These are phyloP conservation scores for Sciurus carolinensis DNA, from an alignment of 2,797 vertebrate genomes.

Conservation along the genomic window DNA sequence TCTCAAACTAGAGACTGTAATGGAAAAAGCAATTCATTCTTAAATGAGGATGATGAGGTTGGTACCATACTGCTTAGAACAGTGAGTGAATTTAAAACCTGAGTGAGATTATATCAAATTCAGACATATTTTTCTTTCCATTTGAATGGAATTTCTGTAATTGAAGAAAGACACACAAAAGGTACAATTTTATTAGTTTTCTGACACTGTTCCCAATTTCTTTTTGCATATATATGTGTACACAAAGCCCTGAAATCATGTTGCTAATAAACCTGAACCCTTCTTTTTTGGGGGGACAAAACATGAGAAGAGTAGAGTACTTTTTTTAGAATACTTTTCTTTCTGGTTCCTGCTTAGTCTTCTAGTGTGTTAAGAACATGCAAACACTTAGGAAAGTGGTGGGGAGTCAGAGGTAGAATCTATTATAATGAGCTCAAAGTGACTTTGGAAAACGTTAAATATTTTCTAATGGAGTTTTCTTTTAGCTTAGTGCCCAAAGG, in stretches of 20 bases:
- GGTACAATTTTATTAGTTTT: conserved; percentile 68
- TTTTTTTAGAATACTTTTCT: conserved; percentile 25
- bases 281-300: not conserved
- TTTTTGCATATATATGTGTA: not conserved
- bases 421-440: conserved; percentile 21
- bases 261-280: not conserved
- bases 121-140: conserved; percentile 72
- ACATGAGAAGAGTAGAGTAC: not conserved
- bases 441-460: not conserved
- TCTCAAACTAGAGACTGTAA: conserved; percentile 72
- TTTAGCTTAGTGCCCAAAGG: conserved; percentile 41
- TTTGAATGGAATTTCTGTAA: conserved; percentile 78
- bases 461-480: conserved; percentile 30
- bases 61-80: conserved; percentile 69
- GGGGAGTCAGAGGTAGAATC: not conserved
- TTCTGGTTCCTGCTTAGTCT: not conserved
- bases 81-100: conserved; percentile 77
- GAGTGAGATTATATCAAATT: conserved; percentile 72
- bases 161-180: conserved; percentile 51
- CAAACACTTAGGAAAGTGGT: not conserved
- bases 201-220: conserved; percentile 57
- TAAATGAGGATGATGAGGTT: conserved; percentile 83
- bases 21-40: conserved; percentile 82
- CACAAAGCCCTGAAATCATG: conserved; percentile 55
- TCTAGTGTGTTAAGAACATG: not conserved